These are phyloP conservation scores for Anguilla obscura DNA, from an alignment of 2,797 vertebrate species.

Conservation along the genomic window DNA sequence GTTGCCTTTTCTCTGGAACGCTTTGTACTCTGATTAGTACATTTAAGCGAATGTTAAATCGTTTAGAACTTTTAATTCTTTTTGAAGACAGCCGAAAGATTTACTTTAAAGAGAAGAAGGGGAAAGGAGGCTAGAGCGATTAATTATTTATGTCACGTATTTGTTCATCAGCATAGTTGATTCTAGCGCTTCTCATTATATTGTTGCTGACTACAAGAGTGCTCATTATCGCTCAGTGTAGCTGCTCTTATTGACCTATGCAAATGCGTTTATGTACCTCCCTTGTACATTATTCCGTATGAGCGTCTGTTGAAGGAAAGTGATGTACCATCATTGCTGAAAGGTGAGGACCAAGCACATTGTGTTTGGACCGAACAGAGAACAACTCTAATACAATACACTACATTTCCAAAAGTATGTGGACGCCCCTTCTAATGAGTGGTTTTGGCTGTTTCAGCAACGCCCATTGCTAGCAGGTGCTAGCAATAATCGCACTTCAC, in stretches of 20 bases:
- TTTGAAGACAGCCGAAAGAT: background rate
- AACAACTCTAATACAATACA: too few relatives aligned
- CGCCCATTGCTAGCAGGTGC: too few relatives aligned
- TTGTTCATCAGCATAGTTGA: background rate
- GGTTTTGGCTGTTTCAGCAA: too few relatives aligned
- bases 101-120: background rate
- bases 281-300: background rate
- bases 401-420: too few relatives aligned
- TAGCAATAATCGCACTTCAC: too few relatives aligned
- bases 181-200: background rate
- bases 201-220: background rate
- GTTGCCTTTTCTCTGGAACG: background rate
- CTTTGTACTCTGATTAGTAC: background rate
- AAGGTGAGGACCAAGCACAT: background rate
- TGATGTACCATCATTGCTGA: background rate
- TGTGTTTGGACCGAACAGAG: background rate
- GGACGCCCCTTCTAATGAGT: too few relatives aligned
- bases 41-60: background rate
- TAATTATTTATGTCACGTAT: background rate
- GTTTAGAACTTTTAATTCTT: background rate
- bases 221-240: background rate
- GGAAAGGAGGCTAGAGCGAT: background rate
- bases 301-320: background rate
- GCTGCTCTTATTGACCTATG: constrained; percentile 1
- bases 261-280: background rate